A percentile compares a stretch with the other conserved stretches of the same genome.
These are phyloP conservation scores for Lampris megalopsis DNA, from an alignment of 2,113 vertebrate species.

Conservation along the genomic window DNA sequence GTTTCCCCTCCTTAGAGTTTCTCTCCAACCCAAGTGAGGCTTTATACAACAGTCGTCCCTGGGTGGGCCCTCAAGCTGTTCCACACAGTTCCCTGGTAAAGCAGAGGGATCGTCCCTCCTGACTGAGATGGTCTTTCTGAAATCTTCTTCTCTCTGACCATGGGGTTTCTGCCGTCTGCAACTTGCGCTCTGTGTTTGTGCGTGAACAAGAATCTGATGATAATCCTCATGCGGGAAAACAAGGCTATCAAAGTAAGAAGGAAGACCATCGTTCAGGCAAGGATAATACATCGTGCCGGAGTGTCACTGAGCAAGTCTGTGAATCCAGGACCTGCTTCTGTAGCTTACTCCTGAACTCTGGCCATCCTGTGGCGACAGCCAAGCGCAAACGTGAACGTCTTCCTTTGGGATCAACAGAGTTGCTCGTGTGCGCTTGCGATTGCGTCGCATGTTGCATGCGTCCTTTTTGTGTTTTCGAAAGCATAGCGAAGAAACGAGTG, in stretches of 20 bases:
- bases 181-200: slow-evolving; percentile 13
- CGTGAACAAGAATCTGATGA: too few species aligned
- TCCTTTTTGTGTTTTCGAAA: not conserved
- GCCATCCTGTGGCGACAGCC: too few species aligned
- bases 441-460: not conserved
- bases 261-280: not conserved
- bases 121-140: not conserved
- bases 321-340: not conserved
- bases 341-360: too few species aligned
- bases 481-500: slow-evolving; percentile 3
- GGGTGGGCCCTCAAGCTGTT: not conserved
- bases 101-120: not conserved
- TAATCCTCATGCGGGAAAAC: too few species aligned
- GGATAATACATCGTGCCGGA: slow-evolving; percentile 3
- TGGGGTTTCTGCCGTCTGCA: slow-evolving; percentile 13
- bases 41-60: slow-evolving; percentile 10
- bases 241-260: not conserved
- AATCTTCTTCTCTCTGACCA: not conserved
- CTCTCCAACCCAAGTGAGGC: not conserved
- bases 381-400: not conserved
- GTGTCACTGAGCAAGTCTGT: slow-evolving; percentile 12
- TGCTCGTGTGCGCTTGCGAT: not conserved
- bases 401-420: not conserved
- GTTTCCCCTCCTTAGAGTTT: not conserved
- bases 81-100: not conserved